Conservation (phyloP, 2,888 invertebrate species). For the Malthinus flaveolus region DNA sequence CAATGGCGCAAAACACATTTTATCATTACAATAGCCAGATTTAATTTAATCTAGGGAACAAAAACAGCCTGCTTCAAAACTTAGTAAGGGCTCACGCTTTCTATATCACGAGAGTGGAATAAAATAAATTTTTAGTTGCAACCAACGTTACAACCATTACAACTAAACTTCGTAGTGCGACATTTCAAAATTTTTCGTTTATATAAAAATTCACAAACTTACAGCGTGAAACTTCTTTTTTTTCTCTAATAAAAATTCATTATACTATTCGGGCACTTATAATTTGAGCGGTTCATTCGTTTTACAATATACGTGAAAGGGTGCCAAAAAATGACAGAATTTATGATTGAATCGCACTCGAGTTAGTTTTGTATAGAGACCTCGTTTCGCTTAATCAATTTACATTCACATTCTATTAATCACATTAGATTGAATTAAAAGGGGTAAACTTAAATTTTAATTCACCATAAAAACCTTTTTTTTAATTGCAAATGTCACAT, state of each 20-base stretch:
- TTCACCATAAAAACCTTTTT: background rate
- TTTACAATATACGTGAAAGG: conserved; percentile 1
- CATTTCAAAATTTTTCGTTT: background rate
- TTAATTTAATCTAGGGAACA: conserved; percentile 52
- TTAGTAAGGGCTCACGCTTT: conserved; percentile 40
- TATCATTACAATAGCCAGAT: conserved; percentile 52
- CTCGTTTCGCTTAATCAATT: conserved; percentile 41
- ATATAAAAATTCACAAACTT: background rate
- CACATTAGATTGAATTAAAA: conserved; percentile 41
- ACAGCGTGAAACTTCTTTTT: background rate
- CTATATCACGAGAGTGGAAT: conserved; percentile 39
- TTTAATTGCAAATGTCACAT: conserved; percentile 25
- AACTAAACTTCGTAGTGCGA: background rate
- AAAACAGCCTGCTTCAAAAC: conserved; percentile 41
- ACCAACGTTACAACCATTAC: conserved; percentile 31
- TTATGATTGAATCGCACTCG: conserved; percentile 30
- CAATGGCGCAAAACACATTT: conserved; percentile 51
- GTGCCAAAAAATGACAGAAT: conserved; percentile 10
- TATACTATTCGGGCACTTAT: conserved; percentile 1
- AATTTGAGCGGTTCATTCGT: conserved; percentile 3
- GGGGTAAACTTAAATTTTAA: conserved; percentile 20
- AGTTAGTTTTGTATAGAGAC: conserved; percentile 26
- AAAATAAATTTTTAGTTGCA: conserved; percentile 48
- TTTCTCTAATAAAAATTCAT: background rate
- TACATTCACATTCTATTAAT: conserved; percentile 42